Evolutionary conservation across 2,888 invertebrate species (phyloP).

Genomic region (Lasioglossum vierecki): DNA sequence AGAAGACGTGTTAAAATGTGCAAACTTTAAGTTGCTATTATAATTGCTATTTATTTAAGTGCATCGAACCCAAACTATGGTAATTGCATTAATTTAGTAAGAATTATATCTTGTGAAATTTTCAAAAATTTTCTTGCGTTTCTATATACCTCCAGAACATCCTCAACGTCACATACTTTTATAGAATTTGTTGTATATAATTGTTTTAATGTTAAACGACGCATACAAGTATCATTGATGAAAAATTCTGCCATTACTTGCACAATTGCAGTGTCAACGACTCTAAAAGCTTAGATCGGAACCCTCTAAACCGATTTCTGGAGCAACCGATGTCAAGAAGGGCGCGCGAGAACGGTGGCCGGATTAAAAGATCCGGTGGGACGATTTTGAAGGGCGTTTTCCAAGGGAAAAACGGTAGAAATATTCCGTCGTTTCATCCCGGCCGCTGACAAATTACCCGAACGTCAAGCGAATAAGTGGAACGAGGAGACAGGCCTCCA

Average conservation of each 20-base stretch:
- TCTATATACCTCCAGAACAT: no score
- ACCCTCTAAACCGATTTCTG: background rate
- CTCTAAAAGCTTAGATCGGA: background rate
- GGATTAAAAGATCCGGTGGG: background rate
- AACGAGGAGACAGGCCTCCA: background rate
- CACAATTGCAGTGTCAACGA: background rate
- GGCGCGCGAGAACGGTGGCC: background rate
- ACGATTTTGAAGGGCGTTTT: background rate
- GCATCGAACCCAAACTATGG: no score
- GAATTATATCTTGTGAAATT: no score
- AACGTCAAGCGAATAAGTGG: constrained; percentile 1
- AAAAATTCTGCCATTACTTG: background rate
- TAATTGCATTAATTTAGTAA: no score
- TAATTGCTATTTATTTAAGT: no score
- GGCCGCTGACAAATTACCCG: constrained; percentile 6
- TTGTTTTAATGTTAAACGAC: no score
- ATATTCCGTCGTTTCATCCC: background rate
- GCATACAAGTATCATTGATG: background rate
- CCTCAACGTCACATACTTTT: no score
- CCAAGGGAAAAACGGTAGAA: background rate
- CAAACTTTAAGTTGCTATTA: no score
- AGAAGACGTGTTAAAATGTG: no score
- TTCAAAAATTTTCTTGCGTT: no score
- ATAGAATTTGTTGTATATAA: no score
- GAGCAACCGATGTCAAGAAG: background rate